phyloP scores from a whole-genome alignment of 2,797 vertebrate species.

The Gallinago stenura region DNA sequence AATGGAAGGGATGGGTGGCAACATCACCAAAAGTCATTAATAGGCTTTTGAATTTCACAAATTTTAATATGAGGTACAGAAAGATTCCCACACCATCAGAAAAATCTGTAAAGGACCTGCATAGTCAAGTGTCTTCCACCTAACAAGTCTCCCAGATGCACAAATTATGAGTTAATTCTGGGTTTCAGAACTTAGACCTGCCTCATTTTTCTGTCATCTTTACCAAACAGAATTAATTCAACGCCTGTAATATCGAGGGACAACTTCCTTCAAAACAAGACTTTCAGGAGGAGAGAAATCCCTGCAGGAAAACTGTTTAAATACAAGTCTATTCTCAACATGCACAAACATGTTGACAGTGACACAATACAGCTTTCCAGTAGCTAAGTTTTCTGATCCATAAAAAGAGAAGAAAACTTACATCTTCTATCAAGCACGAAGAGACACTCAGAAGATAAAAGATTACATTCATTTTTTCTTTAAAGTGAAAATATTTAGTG shows the following conservation, averaged over 20 bases:
- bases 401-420: neutral
- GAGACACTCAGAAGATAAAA: neutral
- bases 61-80: neutral
- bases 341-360: neutral
- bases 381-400: neutral
- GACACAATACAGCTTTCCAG: neutral
- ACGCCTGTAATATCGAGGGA: neutral
- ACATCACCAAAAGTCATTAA: neutral
- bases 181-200: neutral
- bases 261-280: neutral
- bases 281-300: neutral
- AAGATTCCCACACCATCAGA: neutral
- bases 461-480: neutral
- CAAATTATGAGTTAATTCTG: neutral
- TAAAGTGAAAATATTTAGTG: neutral
- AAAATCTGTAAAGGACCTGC: neutral
- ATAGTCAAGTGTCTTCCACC: neutral
- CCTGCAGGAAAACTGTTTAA: conserved; percentile 11
- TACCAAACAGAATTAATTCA: neutral
- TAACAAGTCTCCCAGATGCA: neutral
- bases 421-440: neutral
- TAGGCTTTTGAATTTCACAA: neutral
- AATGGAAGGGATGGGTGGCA: neutral
- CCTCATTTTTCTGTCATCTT: neutral
- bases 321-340: neutral